Conservation (phyloP, 2,797 vertebrate species). For the Gephyroberyx darwinii region DNA sequence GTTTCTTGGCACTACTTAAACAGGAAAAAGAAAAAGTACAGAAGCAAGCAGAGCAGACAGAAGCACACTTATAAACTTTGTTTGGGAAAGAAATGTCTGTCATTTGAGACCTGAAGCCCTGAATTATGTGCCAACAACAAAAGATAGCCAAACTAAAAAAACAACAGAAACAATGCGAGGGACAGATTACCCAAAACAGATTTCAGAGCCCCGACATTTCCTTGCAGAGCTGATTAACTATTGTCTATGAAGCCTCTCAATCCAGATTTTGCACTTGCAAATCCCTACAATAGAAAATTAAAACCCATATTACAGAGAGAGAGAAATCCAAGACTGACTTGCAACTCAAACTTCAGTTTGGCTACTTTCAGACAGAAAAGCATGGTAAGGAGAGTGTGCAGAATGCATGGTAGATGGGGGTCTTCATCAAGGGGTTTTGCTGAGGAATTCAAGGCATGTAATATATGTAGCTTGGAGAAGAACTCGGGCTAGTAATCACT, state of each 20-base stretch:
- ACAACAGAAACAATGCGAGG: not conserved
- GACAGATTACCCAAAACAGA: no score
- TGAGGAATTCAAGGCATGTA: slow-evolving; percentile 60
- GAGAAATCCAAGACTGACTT: no score
- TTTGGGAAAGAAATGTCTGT: not conserved
- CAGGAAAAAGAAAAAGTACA: not conserved
- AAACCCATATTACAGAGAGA: no score
- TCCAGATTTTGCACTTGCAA: no score
- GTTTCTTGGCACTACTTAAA: slow-evolving; percentile 4
- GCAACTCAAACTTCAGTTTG: no score
- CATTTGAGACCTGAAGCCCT: not conserved
- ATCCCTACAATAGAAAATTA: no score
- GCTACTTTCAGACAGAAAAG: no score
- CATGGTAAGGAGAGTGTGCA: not conserved
- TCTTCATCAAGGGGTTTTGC: slow-evolving; percentile 31
- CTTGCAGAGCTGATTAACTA: no score
- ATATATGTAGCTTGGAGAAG: slow-evolving; percentile 37
- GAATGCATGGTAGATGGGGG: not conserved
- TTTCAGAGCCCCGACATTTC: no score
- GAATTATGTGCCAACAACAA: not conserved
- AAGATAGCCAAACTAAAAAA: not conserved
- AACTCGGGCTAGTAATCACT: slow-evolving; percentile 48
- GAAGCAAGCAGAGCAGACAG: not conserved
- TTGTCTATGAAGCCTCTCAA: no score
- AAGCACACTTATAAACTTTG: not conserved